Base-by-base conservation (phyloP, 2,888 invertebrate genomes). In the Diaprepes abbreviatus region DNA sequence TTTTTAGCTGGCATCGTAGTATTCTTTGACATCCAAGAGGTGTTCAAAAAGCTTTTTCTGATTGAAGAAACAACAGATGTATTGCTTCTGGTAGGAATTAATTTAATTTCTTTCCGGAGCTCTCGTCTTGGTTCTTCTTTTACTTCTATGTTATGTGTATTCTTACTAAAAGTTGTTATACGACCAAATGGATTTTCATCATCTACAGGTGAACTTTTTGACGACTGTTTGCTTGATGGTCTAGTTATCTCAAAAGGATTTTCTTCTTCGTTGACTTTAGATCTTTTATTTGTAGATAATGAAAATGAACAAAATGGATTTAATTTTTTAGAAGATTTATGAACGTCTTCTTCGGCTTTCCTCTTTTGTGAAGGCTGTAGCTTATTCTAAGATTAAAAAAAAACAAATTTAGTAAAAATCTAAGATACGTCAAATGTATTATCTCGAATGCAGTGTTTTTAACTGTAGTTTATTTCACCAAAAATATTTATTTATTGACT, bases 1-100 rank as follows among this genome's bases (percentile, higher is more conserved):
- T 52, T 33, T 50, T 58, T 66, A 36, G 24, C 16, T 62, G 40
- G 63, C 50, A 35, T 17, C 52, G 38, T 33, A 16, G 48, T 38
- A 40, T 64, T 71, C 33, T 75, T 76, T 19, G 74, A 73, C 1
- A 72, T 19, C 75, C 76, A 75, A 3, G 48, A 67, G 33, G n/a
- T 12, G 57, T 71, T 73, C 0, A 58, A 10, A 16, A 58, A 14
- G 10, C 57, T 45, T 48, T 14, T 59, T 48, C 48, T 68, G 4
- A 16, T 1, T 21, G 28, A 6, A 2, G 57, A 38, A 7, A 50
- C 17, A 7, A 9, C 14, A 19, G 58, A 28, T 21, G 5, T 55
- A 1, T 65, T 65, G 58, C 60, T 72, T 19, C 63, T 43, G 6
- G 52, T 40, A 6, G 58, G 60, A 9, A 68, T 33, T 50, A 52